These are phyloP conservation scores for Eonycteris spelaea DNA, from an alignment of 2,113 vertebrate species.

Conservation along the genomic window DNA sequence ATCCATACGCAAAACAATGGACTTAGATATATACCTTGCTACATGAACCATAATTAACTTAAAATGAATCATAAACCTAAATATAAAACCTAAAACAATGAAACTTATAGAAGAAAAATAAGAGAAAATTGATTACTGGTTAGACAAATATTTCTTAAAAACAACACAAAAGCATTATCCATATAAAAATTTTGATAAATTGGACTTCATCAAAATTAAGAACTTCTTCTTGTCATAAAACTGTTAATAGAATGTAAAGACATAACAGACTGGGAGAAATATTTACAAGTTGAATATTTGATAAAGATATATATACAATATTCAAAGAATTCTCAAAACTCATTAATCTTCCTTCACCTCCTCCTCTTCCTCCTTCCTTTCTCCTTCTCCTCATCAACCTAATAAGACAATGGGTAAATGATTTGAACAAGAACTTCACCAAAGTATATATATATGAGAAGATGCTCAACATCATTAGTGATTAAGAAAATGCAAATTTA, in stretches of 20 bases:
- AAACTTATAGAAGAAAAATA: neutral
- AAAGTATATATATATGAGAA: neutral
- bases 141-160: conserved; percentile 12
- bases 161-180: neutral
- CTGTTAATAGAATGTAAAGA: neutral
- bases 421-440: neutral
- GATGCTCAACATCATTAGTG: neutral
- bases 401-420: neutral
- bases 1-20: neutral
- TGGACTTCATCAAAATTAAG: neutral
- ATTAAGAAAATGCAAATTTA: neutral
- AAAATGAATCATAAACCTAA: neutral
- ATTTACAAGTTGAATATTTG: neutral
- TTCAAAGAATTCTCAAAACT: neutral
- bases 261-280: neutral
- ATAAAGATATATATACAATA: neutral
- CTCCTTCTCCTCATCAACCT: no score
- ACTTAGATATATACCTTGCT: neutral
- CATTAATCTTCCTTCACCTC: neutral
- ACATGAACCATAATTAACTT: neutral
- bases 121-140: neutral
- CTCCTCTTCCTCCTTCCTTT: no score
- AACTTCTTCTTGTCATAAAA: neutral
- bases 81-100: neutral
- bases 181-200: neutral